phyloP scores from a whole-genome alignment of 2,888 invertebrate genomes.

The Malthinus flaveolus region DNA sequence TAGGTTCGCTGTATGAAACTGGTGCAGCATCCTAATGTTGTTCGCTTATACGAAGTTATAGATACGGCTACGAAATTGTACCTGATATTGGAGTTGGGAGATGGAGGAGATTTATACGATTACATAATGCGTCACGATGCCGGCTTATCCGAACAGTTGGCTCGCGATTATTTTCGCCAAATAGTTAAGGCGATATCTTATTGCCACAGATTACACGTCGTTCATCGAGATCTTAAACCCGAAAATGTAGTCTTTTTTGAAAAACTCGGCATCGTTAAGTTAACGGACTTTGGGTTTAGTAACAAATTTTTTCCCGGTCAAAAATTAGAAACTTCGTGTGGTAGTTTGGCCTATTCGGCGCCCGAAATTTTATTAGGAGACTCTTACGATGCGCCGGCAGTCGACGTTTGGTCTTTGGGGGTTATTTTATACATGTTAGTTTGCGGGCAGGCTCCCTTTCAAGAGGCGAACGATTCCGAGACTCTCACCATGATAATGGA shows the following conservation, averaged over 20 bases:
- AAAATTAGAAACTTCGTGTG: slow-evolving; percentile 97
- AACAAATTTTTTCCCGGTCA: slow-evolving; percentile 96
- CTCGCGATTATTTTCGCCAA: slow-evolving; percentile 92
- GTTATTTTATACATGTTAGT: slow-evolving; percentile 99
- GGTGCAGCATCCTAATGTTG: slow-evolving; percentile 99
- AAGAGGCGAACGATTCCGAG: slow-evolving; percentile 99
- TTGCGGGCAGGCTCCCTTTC: slow-evolving; percentile 96
- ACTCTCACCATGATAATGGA: slow-evolving; percentile 99
- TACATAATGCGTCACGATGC: slow-evolving; percentile 96
- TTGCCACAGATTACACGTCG: slow-evolving; percentile 90
- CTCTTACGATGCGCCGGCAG: slow-evolving; percentile 98
- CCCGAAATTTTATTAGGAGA: slow-evolving; percentile 98
- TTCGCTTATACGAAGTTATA: slow-evolving; percentile 97
- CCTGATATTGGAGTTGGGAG: slow-evolving; percentile 94
- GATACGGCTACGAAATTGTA: slow-evolving; percentile 98
- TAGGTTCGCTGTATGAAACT: slow-evolving; percentile 97
- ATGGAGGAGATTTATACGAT: slow-evolving; percentile 98
- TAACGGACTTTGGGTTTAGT: slow-evolving; percentile 98
- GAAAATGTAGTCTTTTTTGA: slow-evolving; percentile 99
- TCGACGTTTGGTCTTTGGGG: slow-evolving; percentile 98
- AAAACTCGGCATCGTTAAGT: slow-evolving; percentile 93
- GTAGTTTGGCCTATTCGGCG: slow-evolving; percentile 97
- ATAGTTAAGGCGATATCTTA: slow-evolving; percentile 97
- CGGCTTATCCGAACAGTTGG: slow-evolving; percentile 81
- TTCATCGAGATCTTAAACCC: slow-evolving; percentile 94